Evolutionary conservation across 2,113 vertebrate species (phyloP).

Genomic region (Nettapus auritus): DNA sequence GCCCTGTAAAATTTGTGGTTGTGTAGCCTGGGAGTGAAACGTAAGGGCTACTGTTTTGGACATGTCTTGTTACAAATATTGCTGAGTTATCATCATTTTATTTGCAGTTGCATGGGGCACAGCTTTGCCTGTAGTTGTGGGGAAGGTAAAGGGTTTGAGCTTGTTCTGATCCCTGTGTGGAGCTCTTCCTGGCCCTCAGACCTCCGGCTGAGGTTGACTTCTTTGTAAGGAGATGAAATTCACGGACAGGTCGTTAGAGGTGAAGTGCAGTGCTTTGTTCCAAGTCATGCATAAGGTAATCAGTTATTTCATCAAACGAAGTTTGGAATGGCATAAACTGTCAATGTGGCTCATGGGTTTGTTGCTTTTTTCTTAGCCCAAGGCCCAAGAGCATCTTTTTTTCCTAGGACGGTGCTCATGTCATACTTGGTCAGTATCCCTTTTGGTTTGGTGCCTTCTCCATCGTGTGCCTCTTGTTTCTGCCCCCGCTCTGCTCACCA

Average conservation of each 20-base stretch:
- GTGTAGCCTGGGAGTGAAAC: not conserved
- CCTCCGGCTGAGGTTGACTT: not conserved
- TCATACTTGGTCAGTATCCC: not conserved
- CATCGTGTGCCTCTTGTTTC: accelerated
- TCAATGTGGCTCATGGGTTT: not conserved
- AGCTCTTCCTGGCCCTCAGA: not conserved
- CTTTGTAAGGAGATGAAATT: not conserved
- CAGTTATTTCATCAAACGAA: not conserved
- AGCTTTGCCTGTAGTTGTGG: not conserved
- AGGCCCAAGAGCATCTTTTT: not conserved
- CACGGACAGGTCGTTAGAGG: not conserved
- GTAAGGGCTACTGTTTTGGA: not conserved
- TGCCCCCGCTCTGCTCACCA: not conserved
- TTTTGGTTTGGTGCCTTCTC: not conserved
- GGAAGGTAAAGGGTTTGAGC: not conserved
- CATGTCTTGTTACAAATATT: not conserved
- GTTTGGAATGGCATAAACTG: not conserved
- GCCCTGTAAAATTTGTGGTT: not conserved
- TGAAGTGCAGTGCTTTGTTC: not conserved
- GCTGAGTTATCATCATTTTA: not conserved
- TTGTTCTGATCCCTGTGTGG: not conserved
- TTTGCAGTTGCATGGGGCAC: not conserved
- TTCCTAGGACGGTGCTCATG: not conserved
- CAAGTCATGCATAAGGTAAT: not conserved
- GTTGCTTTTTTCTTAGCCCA: not conserved